Evolutionary conservation across 2,113 vertebrate species (phyloP).

Genomic region (Odocoileus virginianus): DNA sequence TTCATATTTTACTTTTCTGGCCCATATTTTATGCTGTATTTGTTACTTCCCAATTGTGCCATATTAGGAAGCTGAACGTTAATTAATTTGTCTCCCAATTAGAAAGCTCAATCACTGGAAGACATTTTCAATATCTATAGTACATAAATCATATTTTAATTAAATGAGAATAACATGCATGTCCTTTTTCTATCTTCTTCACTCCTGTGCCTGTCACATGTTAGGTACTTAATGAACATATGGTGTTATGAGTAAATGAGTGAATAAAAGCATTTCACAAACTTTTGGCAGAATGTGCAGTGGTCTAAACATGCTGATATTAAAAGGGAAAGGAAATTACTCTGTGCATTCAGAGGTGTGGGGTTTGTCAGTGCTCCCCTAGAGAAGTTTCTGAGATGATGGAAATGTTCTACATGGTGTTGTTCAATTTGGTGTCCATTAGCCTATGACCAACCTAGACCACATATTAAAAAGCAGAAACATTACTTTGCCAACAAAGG

Average conservation of each 20-base stretch:
- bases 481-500: not conserved
- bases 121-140: not conserved
- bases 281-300: not conserved
- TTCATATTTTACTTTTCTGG: not conserved
- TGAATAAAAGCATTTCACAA: not conserved
- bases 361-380: not conserved
- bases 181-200: not conserved
- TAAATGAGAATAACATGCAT: not conserved
- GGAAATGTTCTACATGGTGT: not conserved
- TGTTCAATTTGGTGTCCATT: not conserved
- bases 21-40: not conserved
- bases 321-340: not conserved
- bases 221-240: not conserved
- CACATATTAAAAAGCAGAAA: not conserved
- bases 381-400: not conserved
- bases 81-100: constrained; percentile 1
- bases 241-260: not conserved
- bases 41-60: not conserved
- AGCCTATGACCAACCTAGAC: not conserved
- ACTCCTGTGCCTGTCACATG: not conserved
- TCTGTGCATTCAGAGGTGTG: not conserved
- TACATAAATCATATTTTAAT: not conserved
- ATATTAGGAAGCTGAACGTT: not conserved
- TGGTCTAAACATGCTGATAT: not conserved
- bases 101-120: not conserved